phyloP scores from a whole-genome alignment of 2,797 vertebrate genomes.

The Silurus aristotelis region DNA sequence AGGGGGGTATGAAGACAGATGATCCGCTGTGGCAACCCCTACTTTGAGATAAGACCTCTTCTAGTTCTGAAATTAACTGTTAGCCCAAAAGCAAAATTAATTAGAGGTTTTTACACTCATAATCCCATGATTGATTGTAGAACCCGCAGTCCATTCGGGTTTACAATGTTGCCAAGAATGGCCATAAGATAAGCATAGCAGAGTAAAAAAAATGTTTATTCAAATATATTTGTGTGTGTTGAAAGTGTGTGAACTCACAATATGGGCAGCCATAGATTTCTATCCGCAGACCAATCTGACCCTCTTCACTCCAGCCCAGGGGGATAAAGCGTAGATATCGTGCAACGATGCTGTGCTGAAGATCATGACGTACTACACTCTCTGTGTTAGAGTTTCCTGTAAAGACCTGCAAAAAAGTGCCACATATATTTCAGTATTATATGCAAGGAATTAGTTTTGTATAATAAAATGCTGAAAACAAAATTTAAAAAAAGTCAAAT shows the following conservation, averaged over 20 bases:
- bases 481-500: too few relatives aligned
- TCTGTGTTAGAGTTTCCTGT: slow-evolving; percentile 93
- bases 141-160: not conserved
- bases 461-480: not conserved
- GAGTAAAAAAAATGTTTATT: not conserved
- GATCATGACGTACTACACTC: slow-evolving; percentile 87
- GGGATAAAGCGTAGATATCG: slow-evolving; percentile 88
- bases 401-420: slow-evolving; percentile 79
- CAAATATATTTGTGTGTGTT: not conserved
- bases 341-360: slow-evolving; percentile 84
- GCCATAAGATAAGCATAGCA: not conserved
- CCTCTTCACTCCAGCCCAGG: slow-evolving; percentile 91
- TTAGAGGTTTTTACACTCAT: not conserved
- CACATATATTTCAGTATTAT: not conserved
- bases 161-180: not conserved
- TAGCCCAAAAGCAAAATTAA: not conserved
- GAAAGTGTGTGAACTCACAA: slow-evolving; percentile 79
- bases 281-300: slow-evolving; percentile 87
- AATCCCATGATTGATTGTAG: not conserved
- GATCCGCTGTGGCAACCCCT: too few relatives aligned
- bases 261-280: slow-evolving; percentile 93
- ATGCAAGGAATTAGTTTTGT: not conserved
- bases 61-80: not conserved
- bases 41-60: not conserved
- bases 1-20: too few relatives aligned